Base-by-base conservation (phyloP, 2,113 vertebrate species). In the Xerus inauris region DNA sequence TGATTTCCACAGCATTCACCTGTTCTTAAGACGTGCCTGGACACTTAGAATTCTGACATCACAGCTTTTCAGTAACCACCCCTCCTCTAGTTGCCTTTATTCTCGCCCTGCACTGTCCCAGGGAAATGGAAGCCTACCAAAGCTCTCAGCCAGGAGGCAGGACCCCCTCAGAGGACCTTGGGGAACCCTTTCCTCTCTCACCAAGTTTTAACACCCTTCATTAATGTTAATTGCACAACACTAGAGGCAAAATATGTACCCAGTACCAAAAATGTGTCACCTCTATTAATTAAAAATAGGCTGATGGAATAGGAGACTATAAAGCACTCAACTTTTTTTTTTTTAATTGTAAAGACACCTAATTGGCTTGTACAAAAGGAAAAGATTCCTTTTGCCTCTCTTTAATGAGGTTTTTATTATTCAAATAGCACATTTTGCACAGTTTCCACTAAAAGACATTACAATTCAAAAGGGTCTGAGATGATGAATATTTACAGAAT, bases 231-330 rank as follows among this genome's bases (percentile, higher is more conserved):
- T 98, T 99, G 98, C 79, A 95, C 28, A 96, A 72, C 98, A 99
- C 99, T 98, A 98, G 98, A 98, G 98, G 99, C 98, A 99, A 99
- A 99, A 99, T 99, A 98, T 97, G 98, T 98, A 98, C 98, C 98
- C 98, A 98, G 98, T 98, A 98, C 98, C 98, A 99, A 99, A 97
- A 99, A 98, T 98, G 98, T 99, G 98, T 98, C 99, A 98, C 98
- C 98, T 99, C 98, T 98, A 98, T 99, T 99, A 99, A 99, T 99
- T 99, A 99, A 99, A 99, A 99, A 99, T 98, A 99, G 98, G 94
- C 99, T 98, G 98, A 98, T 98, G 98, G 98, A 99, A 99, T 98
- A 99, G 98, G 98, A 99, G 99, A 99, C 98, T 98, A 98, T 98
- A 98, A 99, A 99, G 98, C 98, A 97, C 38, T 94, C 89, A 80